Evolutionary conservation across 2,113 vertebrate species (phyloP).

Genomic region (Zosterops borbonicus): DNA sequence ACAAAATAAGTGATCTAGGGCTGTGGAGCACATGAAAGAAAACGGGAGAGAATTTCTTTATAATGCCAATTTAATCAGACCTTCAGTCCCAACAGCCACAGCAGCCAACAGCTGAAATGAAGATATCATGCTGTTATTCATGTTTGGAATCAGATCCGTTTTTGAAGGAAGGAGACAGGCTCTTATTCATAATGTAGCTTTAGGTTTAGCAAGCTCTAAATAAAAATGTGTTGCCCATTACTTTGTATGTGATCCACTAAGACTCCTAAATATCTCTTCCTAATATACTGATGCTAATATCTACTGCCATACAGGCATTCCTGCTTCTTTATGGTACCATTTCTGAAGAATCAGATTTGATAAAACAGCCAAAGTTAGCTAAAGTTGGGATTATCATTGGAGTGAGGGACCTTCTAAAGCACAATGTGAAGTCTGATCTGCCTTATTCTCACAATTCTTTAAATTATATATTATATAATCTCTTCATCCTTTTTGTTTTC

Average conservation of each 20-base stretch:
- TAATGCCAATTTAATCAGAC: constrained; percentile 63
- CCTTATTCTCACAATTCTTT: not conserved
- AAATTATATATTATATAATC: not conserved
- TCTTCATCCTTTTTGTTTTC: not conserved
- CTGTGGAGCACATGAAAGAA: constrained; percentile 62
- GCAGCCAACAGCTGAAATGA: not conserved
- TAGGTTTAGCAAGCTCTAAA: not conserved
- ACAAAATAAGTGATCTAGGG: constrained; percentile 59
- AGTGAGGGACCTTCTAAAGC: not conserved
- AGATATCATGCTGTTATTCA: constrained; percentile 20
- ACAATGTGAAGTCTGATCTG: not conserved
- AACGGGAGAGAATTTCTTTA: constrained; percentile 42
- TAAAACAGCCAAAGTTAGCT: not conserved
- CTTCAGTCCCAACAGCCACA: constrained; percentile 30
- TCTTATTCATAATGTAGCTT: not conserved
- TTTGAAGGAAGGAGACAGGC: not conserved
- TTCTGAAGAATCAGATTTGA: not conserved
- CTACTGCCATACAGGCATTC: not conserved
- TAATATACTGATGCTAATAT: not conserved
- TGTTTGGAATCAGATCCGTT: not conserved
- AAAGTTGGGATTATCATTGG: not conserved
- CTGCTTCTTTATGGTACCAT: not conserved
- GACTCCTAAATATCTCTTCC: not conserved
- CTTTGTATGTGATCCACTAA: not conserved
- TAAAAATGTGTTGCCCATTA: not conserved